Evolutionary conservation across 1,140 invertebrate genomes (phyloP).

Genomic region (Rhopalosiphum padi): DNA sequence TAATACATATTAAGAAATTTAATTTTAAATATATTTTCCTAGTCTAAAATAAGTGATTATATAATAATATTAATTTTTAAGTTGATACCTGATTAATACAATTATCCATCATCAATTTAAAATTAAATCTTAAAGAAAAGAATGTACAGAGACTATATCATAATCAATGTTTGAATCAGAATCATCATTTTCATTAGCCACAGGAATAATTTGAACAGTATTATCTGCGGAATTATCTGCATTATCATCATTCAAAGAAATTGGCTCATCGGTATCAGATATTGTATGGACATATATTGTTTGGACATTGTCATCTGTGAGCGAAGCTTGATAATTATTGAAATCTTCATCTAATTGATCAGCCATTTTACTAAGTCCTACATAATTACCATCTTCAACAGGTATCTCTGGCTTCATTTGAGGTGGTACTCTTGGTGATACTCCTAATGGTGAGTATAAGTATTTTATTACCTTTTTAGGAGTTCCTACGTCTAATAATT

Average conservation of each 20-base stretch:
- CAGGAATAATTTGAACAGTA: not conserved
- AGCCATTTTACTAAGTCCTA: not conserved
- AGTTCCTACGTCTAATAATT: not conserved
- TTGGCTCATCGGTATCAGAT: not conserved
- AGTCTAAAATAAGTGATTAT: not conserved
- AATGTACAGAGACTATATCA: not conserved
- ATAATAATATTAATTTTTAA: not conserved
- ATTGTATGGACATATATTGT: not conserved
- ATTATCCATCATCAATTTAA: not conserved
- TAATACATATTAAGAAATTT: not conserved
- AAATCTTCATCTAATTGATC: constrained; percentile 21
- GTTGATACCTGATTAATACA: not conserved
- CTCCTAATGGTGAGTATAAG: not conserved
- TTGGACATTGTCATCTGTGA: not conserved
- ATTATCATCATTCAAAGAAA: not conserved
- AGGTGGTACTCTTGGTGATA: not conserved
- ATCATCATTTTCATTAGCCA: not conserved
- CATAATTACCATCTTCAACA: not conserved
- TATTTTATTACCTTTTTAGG: not conserved
- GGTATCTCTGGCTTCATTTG: not conserved
- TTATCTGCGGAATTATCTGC: not conserved
- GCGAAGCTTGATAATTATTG: not conserved
- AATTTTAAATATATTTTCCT: not conserved
- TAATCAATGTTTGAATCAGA: not conserved
- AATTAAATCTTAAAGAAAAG: not conserved